Base-by-base conservation (phyloP, 2,888 invertebrate species). In the Prenolepis imparis region DNA sequence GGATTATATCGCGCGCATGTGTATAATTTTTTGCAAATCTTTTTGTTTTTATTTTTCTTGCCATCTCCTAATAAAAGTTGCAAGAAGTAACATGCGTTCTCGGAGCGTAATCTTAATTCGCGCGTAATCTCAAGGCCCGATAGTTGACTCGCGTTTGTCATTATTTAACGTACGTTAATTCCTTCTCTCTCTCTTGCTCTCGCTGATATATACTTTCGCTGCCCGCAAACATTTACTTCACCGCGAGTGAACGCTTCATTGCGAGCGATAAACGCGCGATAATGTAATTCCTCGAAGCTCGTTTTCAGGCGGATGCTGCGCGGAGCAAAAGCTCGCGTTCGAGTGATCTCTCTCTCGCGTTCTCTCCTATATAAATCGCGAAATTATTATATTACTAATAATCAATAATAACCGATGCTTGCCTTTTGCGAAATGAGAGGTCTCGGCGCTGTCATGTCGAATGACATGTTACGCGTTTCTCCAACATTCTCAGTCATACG, bases 181-280 rank as follows among this genome's bases (percentile, higher is more conserved):
- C 28, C 28, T n/a, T n/a, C 64, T 64, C 48, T 36, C 39, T 57
- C 21, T 70, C 64, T 64, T 36, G 24, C 39, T 57, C 21, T 70
- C 41, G 39, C 57, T 44, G 59, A 70, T 44, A 78, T 59, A 8
- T 78, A 78, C 78, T 78, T 72, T 78, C 44, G 78, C 32, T 55
- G 44, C 12, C 75, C 59, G 78, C 59, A 72, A 78, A 72, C 78
- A 59, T 70, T 77, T 74, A 39, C 32, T 61, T 48, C 36, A 24
- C 24, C 21, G 61, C 59, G 63, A 18, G 57, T 66, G 64, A 72
- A 66, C 48, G 72, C 18, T 70, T 21, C 61, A 41, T 73, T 11
- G 32, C 52, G 55, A 32, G 39, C 68, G 84, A 87, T 75, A 87
- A 84, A 75, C 70, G 57, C 48, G 57, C 63, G 87, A 83, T 87